Evolutionary conservation across 1,140 invertebrate genomes (phyloP), one percentile per base, ranked within the genome.

Genomic region (Ptiloglossa arizonensis): DNA sequence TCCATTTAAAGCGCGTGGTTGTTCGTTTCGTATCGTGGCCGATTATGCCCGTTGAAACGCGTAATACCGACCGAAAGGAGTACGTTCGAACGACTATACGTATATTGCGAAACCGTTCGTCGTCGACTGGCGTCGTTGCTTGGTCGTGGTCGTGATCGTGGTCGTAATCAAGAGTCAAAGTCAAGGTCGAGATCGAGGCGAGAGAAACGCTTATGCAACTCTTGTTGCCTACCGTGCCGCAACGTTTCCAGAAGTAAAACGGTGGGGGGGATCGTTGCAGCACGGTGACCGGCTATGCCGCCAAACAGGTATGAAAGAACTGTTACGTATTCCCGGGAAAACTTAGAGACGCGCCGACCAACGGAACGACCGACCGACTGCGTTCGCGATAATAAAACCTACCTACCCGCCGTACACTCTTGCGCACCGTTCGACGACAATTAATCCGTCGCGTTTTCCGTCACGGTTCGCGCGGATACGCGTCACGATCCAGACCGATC

Each of bases 111-210:
- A 88, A 87, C 83, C 86, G 74, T 83, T 87, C 76, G 75, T 77
- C 72, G 78, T 72, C 69, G 74, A 46, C 80, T 56, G 60, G 68
- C 74, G 75, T 70, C 72, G 82, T 63, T 72, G 54, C 70, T 79
- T 71, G 80, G 57, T 82, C 68, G 80, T 78, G 80, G 68, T 79
- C 80, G 80, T 77, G 84, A 86, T 88, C 82, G 87, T 86, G 83
- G 85, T 87, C 87, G 89, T 88, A 89, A 90, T 87, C 89, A 87
- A 89, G 89, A 89, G 82, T 86, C 89, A 91, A 91, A 90, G 90
- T 91, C 90, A 91, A 91, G 90, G 90, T 83, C 89, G 89, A 70
- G 82, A 87, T 82, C 84, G 83, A 88, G 87, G 80, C 74, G 73
- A 82, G 78, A 82, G 81, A 85, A 83, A 79, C 74, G 75, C 83